These are phyloP conservation scores for Protaetia brevitarsis DNA, from an alignment of 1,140 invertebrate species.

Conservation along the genomic window DNA sequence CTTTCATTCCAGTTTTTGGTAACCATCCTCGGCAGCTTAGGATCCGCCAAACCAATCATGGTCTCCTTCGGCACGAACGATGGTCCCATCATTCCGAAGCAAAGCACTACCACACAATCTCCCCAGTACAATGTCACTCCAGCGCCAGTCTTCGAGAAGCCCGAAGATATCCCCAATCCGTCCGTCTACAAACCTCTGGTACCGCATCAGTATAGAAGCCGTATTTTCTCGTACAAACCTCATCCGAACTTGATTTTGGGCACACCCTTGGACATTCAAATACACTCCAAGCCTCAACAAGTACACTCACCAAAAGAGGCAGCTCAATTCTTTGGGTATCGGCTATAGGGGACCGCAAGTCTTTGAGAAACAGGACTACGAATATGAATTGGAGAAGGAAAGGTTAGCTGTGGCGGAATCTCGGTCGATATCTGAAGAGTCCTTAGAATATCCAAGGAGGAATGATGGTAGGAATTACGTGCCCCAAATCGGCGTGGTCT, in stretches of 20 bases:
- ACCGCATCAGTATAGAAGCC: constrained; percentile 44
- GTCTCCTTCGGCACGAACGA: constrained; percentile 42
- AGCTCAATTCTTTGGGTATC: constrained; percentile 32
- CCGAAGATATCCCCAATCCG: constrained; percentile 45
- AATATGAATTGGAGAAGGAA: constrained; percentile 31
- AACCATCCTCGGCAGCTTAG: constrained; percentile 1
- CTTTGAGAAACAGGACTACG: constrained; percentile 44
- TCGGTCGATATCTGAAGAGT: neutral
- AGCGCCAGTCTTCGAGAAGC: constrained; percentile 43
- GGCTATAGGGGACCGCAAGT: constrained; percentile 44
- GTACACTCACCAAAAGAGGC: constrained; percentile 35
- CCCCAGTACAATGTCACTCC: constrained; percentile 32
- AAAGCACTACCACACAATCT: constrained; percentile 29
- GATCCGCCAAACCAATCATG: constrained; percentile 39
- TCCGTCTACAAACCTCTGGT: constrained; percentile 38
- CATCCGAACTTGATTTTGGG: constrained; percentile 43
- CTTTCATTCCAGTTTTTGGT: neutral
- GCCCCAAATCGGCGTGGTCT: constrained; percentile 45
- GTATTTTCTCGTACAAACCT: constrained; percentile 39
- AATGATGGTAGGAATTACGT: constrained; percentile 35
- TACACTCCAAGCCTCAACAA: constrained; percentile 38
- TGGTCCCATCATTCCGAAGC: constrained; percentile 39
- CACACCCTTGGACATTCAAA: constrained; percentile 42
- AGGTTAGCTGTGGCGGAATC: neutral
- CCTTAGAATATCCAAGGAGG: neutral